Evolutionary conservation across 2,113 vertebrate genomes (phyloP), one percentile per base, ranked within the genome.

Genomic region (Oncorhynchus clarkii): DNA sequence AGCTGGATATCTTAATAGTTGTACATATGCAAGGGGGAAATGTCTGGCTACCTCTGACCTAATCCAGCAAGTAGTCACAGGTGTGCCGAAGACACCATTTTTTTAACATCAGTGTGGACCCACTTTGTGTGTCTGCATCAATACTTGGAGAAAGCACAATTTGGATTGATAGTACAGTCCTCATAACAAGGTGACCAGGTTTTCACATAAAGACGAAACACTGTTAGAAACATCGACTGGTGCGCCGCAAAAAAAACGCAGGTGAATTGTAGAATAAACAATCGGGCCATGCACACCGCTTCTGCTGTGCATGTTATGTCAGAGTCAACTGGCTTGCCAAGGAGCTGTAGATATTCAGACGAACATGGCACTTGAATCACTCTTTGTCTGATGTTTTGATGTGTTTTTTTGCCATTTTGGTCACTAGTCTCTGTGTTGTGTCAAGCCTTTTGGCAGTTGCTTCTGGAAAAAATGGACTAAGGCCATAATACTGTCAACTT

Each of bases 61-160:
- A 87, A 84, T 86, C 89, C 85, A 87, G 85, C 78, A 59, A 71
- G 71, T 79, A 76, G 76, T 84, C 82, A 74, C 14, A 49, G 66
- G 29, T 71, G 79, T 80, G 82, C 88, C 77, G 79, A 83, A 71
- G 80, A 88, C 87, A 73, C 79, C 72, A 80, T 79, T 65, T 68
- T 54, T 60, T 60, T 14, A 80, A 78, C 29, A 22, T 82, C 73
- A 54, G 80, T 80, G 78, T 83, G 0, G 13, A 59, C 26, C 65
- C n/a, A 69, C 84, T 84, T 57, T 75, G 65, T 75, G 65, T 71
- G 68, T 84, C 82, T 78, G 82, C 80, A 85, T 85, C 86, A 79
- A 84, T 84, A 84, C 83, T 60, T 49, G 68, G 79, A 81, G 66
- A 87, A 92, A 93, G 91, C 91, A 93, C 93, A 91, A 91, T 74